Evolutionary conservation across 2,888 invertebrate species (phyloP).

Genomic region (Diplazon laetatorius): DNA sequence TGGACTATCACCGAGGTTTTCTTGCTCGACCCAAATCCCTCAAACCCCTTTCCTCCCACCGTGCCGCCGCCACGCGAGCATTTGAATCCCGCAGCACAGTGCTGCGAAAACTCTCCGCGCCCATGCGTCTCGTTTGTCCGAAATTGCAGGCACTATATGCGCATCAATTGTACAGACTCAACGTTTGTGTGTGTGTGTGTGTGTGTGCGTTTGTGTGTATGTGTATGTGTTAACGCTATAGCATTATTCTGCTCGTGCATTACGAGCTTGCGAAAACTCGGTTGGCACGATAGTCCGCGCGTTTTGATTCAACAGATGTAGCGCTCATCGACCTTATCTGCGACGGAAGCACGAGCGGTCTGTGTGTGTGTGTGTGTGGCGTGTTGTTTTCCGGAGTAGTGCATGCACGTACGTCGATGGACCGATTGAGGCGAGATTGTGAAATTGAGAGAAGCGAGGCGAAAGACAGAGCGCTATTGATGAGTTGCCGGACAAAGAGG

Average conservation of each 20-base stretch:
- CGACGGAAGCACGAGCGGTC: background rate
- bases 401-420: constrained; percentile 3
- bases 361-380: background rate
- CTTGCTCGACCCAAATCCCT: constrained; percentile 49
- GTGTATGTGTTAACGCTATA: background rate
- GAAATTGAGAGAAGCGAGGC: background rate
- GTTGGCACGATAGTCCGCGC: constrained; percentile 24
- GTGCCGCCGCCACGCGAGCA: constrained; percentile 1
- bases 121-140: constrained; percentile 40
- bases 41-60: too few species aligned
- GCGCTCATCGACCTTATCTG: constrained; percentile 12
- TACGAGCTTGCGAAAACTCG: constrained; percentile 43
- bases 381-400: constrained; percentile 2
- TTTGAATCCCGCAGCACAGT: background rate
- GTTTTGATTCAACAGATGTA: constrained; percentile 31
- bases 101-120: constrained; percentile 3
- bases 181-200: too few species aligned
- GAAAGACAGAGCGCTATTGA: background rate
- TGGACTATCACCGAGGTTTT: constrained; percentile 38
- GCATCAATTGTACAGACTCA: constrained; percentile 36
- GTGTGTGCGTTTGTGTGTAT: too few species aligned
- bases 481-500: too few species aligned
- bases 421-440: constrained; percentile 2
- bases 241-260: constrained; percentile 16
- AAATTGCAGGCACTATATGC: constrained; percentile 41